Evolutionary conservation across 2,797 vertebrate species (phyloP).

Genomic region (Macropodus opercularis): DNA sequence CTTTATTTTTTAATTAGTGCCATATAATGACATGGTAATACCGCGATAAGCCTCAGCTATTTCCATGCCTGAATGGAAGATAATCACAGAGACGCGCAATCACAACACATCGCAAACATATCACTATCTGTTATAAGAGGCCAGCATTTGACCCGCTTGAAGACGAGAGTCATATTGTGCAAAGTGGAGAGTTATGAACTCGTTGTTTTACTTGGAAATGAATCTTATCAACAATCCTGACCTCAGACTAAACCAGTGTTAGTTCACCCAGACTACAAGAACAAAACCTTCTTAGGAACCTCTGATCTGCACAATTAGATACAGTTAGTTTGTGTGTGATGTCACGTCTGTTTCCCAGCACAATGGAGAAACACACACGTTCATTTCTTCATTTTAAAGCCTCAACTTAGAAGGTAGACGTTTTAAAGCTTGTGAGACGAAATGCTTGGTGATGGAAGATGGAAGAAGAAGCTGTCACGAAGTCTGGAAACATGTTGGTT

Average conservation of each 20-base stretch:
- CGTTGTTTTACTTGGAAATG: slow-evolving; percentile 46
- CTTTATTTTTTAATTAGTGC: slow-evolving; percentile 76
- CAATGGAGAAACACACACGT: background rate
- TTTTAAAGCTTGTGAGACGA: too few species aligned
- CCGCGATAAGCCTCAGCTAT: slow-evolving; percentile 52
- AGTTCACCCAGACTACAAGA: background rate
- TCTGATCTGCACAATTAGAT: background rate
- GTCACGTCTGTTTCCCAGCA: background rate
- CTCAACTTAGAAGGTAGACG: too few species aligned
- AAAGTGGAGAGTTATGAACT: slow-evolving; percentile 54
- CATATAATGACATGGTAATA: slow-evolving; percentile 65
- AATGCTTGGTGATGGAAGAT: too few species aligned
- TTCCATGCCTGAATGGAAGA: slow-evolving; percentile 53
- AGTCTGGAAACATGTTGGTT: background rate
- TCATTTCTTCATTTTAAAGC: too few species aligned
- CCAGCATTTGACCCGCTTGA: slow-evolving; percentile 43
- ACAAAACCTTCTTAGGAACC: background rate
- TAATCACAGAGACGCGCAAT: slow-evolving; percentile 54
- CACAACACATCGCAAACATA: slow-evolving; percentile 53
- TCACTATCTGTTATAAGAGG: slow-evolving; percentile 52
- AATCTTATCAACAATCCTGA: slow-evolving; percentile 39
- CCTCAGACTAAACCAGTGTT: slow-evolving; percentile 3
- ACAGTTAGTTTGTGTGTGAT: background rate
- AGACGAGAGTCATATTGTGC: slow-evolving; percentile 44
- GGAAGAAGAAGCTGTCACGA: background rate